Percentiles rank a stretch among this genome's conserved stretches.
phyloP scores from a whole-genome alignment of 2,113 vertebrate genomes.

The Poicephalus gulielmi region DNA sequence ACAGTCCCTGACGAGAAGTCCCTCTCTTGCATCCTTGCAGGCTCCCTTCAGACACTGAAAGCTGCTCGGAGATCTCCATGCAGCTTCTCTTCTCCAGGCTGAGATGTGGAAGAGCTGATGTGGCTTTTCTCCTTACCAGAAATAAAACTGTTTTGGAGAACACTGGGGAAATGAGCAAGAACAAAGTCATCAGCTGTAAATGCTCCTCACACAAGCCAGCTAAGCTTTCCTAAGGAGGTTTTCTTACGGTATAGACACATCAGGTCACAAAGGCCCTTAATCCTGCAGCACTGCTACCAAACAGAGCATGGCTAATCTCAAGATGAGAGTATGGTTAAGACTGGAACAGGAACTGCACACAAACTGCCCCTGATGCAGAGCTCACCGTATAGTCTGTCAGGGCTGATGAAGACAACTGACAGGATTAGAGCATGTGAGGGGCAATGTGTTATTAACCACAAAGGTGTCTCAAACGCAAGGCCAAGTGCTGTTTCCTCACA shows the following conservation, averaged over 20 bases:
- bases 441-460: neutral
- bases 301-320: neutral
- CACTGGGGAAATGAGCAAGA: neutral
- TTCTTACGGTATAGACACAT: fast-evolving
- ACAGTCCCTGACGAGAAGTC: neutral
- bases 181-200: neutral
- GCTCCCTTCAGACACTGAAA: neutral
- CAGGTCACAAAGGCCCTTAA: neutral
- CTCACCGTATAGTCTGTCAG: neutral
- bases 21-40: neutral
- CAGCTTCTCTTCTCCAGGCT: neutral
- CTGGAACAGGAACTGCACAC: fast-evolving
- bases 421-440: neutral
- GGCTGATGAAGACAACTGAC: neutral
- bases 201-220: neutral
- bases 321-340: fast-evolving
- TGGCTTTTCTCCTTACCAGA: neutral
- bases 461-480: fast-evolving
- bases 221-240: neutral
- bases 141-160: neutral
- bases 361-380: neutral
- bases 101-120: neutral
- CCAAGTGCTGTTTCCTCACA: neutral
- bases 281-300: neutral
- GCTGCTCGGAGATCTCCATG: neutral